These are phyloP conservation scores for Montipora capricornis DNA, from an alignment of 64 coral and sea anemone genomes.

Conservation along the genomic window DNA sequence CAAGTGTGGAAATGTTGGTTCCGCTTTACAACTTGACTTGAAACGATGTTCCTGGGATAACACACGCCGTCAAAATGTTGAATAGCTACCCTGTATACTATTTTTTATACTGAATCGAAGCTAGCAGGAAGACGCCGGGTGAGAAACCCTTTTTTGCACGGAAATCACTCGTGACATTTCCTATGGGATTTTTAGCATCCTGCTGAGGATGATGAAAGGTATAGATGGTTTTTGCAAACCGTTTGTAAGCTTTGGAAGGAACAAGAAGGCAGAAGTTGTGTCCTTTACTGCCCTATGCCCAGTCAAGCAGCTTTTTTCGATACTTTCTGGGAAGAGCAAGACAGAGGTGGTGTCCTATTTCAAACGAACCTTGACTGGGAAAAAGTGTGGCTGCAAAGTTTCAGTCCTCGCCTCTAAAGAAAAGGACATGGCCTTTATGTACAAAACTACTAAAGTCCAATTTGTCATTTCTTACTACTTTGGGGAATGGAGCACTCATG, in stretches of 20 bases:
- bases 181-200: slow-evolving; percentile 35
- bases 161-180: slow-evolving; percentile 59
- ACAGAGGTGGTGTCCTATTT: slow-evolving; percentile 51
- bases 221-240: slow-evolving; percentile 52
- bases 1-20: no score
- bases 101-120: slow-evolving; percentile 25
- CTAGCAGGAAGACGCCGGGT: slow-evolving; percentile 14
- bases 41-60: slow-evolving; percentile 19
- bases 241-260: slow-evolving; percentile 48
- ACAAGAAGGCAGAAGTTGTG: slow-evolving; percentile 73
- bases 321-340: slow-evolving; percentile 31
- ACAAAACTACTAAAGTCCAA: slow-evolving; percentile 63
- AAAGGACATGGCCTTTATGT: slow-evolving; percentile 69
- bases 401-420: slow-evolving; percentile 61
- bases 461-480: slow-evolving; percentile 68
- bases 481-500: slow-evolving; percentile 77
- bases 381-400: slow-evolving; percentile 50
- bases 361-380: slow-evolving; percentile 47
- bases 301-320: slow-evolving; percentile 59
- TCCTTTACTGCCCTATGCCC: slow-evolving; percentile 55
- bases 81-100: slow-evolving; percentile 6
- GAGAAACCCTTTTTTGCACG: slow-evolving; percentile 25
- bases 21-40: no score
- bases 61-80: background rate
- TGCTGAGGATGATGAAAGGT: slow-evolving; percentile 32